Evolutionary conservation across 2,113 vertebrate species (phyloP).

Genomic region (Etheostoma cragini): DNA sequence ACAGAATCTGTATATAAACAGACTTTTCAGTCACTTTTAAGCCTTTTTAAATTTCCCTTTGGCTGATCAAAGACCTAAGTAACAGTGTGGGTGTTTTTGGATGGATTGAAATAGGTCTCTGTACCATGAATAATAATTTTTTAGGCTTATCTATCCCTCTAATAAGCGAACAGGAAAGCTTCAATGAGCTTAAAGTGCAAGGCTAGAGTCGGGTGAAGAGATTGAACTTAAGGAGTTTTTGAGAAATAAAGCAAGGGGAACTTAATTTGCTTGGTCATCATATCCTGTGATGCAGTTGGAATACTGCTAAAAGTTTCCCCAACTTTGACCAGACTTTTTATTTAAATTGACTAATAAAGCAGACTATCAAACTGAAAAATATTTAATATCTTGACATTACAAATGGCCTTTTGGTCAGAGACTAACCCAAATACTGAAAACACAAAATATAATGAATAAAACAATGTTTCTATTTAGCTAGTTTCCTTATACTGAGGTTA

Average conservation of each 20-base stretch:
- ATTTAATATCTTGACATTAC: too few relatives aligned
- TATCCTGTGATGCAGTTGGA: slow-evolving; percentile 12
- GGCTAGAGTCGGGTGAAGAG: slow-evolving; percentile 6
- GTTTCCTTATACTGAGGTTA: not conserved
- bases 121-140: slow-evolving; percentile 63
- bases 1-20: slow-evolving; percentile 41
- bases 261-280: slow-evolving; percentile 27
- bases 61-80: slow-evolving; percentile 54
- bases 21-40: slow-evolving; percentile 44
- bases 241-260: slow-evolving; percentile 21
- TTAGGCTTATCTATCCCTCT: slow-evolving; percentile 51
- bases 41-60: slow-evolving; percentile 43
- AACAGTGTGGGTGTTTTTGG: slow-evolving; percentile 54
- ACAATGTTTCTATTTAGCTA: not conserved
- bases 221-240: slow-evolving; percentile 27
- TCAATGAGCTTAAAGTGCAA: slow-evolving; percentile 38
- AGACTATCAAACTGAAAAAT: not conserved
- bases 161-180: slow-evolving; percentile 42
- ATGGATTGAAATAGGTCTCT: slow-evolving; percentile 54
- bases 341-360: not conserved
- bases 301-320: slow-evolving; percentile 1
- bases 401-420: not conserved
- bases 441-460: not conserved
- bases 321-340: not conserved
- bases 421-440: not conserved